A percentile compares a stretch with the other conserved stretches of the same genome.
Conservation (phyloP, 2,113 vertebrate genomes). For the Lamprotornis superbus region DNA sequence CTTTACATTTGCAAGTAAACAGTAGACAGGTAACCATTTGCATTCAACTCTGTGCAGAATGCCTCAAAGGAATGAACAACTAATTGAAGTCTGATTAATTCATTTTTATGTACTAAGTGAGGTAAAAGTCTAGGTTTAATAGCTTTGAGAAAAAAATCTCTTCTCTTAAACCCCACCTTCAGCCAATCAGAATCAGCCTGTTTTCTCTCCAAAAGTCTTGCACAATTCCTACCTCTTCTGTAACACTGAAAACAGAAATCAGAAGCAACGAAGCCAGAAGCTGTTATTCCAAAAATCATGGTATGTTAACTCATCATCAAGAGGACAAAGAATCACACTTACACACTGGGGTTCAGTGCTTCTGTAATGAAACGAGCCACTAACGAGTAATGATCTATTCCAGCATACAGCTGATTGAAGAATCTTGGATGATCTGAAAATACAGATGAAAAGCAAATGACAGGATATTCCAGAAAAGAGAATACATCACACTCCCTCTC, state of each 20-base stretch:
- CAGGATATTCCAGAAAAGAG: not conserved
- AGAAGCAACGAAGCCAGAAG: not conserved
- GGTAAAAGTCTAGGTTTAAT: not conserved
- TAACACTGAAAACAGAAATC: not conserved
- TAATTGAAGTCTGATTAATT: not conserved
- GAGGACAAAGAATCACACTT: conserved; percentile 64
- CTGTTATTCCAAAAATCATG: not conserved
- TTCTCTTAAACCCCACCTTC: not conserved
- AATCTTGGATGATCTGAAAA: conserved; percentile 84
- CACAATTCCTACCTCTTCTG: not conserved
- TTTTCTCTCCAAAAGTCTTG: not conserved
- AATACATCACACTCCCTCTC: not conserved
- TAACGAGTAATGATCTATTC: conserved; percentile 84
- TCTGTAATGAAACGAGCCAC: conserved; percentile 84
- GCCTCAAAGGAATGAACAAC: not conserved
- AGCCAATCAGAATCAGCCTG: not conserved
- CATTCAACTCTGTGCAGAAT: not conserved
- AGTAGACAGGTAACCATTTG: not conserved
- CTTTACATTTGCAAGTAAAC: not conserved
- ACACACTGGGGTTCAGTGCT: conserved; percentile 86
- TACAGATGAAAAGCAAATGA: conserved; percentile 10
- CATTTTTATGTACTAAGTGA: not conserved
- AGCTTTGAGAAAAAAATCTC: not conserved
- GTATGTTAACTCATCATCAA: not conserved
- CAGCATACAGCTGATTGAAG: conserved; percentile 87